phyloP scores from a whole-genome alignment of 2,797 vertebrate genomes.

The Cetoscarus ocellatus region DNA sequence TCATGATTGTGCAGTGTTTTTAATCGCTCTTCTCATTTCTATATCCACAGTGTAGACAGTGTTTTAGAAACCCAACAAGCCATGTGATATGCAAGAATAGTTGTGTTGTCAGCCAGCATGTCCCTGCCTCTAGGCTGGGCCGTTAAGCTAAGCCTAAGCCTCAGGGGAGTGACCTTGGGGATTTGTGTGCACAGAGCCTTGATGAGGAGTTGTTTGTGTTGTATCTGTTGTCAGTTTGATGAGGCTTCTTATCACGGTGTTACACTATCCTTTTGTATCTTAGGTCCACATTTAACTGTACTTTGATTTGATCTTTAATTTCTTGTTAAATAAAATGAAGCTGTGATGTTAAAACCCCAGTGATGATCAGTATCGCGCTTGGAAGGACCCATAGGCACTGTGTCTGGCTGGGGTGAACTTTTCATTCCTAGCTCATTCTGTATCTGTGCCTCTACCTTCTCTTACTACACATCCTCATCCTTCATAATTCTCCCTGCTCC shows the following conservation, averaged over 20 bases:
- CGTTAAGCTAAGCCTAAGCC: constrained; percentile 24
- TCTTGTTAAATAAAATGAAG: not conserved
- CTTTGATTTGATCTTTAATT: constrained; percentile 22
- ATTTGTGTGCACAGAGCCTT: constrained; percentile 35
- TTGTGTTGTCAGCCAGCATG: constrained; percentile 20
- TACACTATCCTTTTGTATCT: constrained; percentile 38
- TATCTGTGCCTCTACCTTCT: constrained; percentile 15
- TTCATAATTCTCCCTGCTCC: not conserved
- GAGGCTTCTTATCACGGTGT: constrained; percentile 28
- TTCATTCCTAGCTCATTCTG: constrained; percentile 35
- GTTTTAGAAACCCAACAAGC: not conserved
- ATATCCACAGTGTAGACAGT: not conserved
- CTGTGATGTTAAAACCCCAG: constrained; percentile 64
- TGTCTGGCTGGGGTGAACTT: constrained; percentile 68
- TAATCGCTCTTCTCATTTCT: not conserved
- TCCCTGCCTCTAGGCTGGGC: not conserved
- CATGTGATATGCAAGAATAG: constrained; percentile 20
- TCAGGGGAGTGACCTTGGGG: constrained; percentile 39
- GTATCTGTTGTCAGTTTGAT: too few relatives aligned
- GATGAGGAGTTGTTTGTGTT: constrained; percentile 42
- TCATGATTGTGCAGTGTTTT: not conserved
- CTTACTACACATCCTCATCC: not conserved
- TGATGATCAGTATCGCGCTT: constrained; percentile 90
- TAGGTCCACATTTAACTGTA: constrained; percentile 16
- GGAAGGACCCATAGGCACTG: constrained; percentile 83